These are phyloP conservation scores for Leptinotarsa texana DNA, from an alignment of 1,140 invertebrate genomes.

Conservation along the genomic window DNA sequence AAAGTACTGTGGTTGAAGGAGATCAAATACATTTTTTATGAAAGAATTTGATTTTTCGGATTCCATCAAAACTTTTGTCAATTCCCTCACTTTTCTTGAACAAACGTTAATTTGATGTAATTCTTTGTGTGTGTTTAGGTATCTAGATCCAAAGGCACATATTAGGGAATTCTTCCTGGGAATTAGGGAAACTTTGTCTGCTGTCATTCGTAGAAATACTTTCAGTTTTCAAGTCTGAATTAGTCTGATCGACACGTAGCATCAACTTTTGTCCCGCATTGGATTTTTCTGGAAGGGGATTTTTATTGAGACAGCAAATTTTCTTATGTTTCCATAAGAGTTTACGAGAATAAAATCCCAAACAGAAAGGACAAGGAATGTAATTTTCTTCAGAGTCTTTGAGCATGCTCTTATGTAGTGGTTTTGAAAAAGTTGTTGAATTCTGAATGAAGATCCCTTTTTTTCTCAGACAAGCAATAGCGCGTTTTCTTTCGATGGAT, in stretches of 20 bases:
- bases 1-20: constrained; percentile 35
- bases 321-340: constrained; percentile 17
- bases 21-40: constrained; percentile 32
- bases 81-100: constrained; percentile 42
- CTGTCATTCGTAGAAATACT: constrained; percentile 38
- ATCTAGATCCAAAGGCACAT: constrained; percentile 34
- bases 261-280: constrained; percentile 4
- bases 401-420: not conserved
- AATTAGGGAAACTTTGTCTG: constrained; percentile 39
- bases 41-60: constrained; percentile 30
- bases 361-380: not conserved
- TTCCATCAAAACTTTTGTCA: constrained; percentile 36
- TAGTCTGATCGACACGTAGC: constrained; percentile 14
- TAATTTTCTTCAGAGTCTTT: not conserved
- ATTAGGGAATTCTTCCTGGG: constrained; percentile 43
- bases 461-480: constrained; percentile 25
- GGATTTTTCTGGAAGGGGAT: not conserved
- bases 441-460: constrained; percentile 29
- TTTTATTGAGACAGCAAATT: not conserved
- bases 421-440: not conserved
- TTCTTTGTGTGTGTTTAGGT: constrained; percentile 36
- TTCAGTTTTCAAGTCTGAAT: constrained; percentile 28
- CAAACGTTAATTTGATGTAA: constrained; percentile 33
- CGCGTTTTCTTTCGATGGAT: constrained; percentile 25
- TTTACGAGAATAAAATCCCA: constrained; percentile 18